Base-by-base conservation (phyloP, 1,140 invertebrate species). In the Caenorhabditis inopinata region DNA sequence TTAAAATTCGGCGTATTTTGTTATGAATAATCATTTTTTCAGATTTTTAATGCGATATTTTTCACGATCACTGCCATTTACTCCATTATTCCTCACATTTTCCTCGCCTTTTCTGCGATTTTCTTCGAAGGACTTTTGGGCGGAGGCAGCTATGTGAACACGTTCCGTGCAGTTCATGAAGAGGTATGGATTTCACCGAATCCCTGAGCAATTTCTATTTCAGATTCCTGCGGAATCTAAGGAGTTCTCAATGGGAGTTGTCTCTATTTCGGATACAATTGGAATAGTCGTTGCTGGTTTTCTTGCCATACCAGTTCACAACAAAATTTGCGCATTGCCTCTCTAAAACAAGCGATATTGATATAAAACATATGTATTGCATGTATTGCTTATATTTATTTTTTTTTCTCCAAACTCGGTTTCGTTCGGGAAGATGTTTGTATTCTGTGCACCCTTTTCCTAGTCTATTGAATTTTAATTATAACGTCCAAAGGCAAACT, bases 91-190 rank as follows among this genome's bases (percentile, higher is more conserved):
- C 82, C 82, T 23, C 82, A 83, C 45, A 83, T 83, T 74, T 25
- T 45, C 48, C 14, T 82, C 9, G 76, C 82, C 1, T 68, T 83
- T 14, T 14, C 48, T 23, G 45, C 80, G 1, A 83, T 83, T 42
- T 68, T 83, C 42, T 83, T 81, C 35, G 83, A 83, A 62, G 89
- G 89, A 18, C 79, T 90, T 5, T 81, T 90, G n/a, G 89, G 94
- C 47, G 94, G 94, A 32, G 92, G 91, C n/a, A 92, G 93, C 7
- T 95, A 95, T 89, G 94, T 95, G 3, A 95, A 95, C 85, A 94
- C 94, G 1, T 94, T 93, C 85, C 93, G 93, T 83, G 91, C 90
- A 84, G 93, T 95, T 86, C 91, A 92, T 2, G 91, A 91, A 85
- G 93, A 81, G 49, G 73, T 80, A 27, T 6, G n/a, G n/a, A n/a